Evolutionary conservation across 2,113 vertebrate species (phyloP), one percentile per base, ranked within the genome.

Genomic region (Xenus cinereus): DNA sequence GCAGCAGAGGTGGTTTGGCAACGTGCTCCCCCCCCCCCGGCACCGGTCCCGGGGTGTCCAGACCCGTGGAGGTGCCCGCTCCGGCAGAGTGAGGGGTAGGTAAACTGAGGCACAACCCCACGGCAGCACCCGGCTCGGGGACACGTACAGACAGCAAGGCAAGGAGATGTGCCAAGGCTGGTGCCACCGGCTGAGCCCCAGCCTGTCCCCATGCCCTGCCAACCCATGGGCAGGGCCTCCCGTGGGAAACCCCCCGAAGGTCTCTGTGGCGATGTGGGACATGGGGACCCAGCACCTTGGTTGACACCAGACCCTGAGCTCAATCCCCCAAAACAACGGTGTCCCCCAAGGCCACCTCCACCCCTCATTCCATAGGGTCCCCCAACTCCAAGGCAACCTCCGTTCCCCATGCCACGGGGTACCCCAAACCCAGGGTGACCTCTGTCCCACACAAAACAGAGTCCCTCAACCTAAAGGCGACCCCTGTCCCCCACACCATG

Each of bases 61-160:
- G 43, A 50, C 79, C 59, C 17, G n/a, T 0, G 5, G 56, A 24
- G 27, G 1, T 19, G 48, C 46, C 13, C 20, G 2, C n/a, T 33
- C 9, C 3, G 23, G 62, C 3, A 18, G 22, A 72, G 23, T 0
- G 0, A 32, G 0, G 18, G 0, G 3, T 3, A 27, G 90, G 96
- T n/a, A 95, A 97, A 97, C 84, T 60, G 90, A 96, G 90, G 95
- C 90, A 94, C 9, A 0, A 60, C 50, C 63, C 51, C 2, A 3
- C 0, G 0, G 0, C 62, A 45, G 67, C 56, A 33, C 59, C 35
- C 54, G 1, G 8, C 35, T 15, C 0, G 0, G 64, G 59, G 22
- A 77, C 19, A 41, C 4, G 5, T 3, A 32, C 48, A 14, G 60
- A 18, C 26, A 43, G 50, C 43, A 10, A 26, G 37, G 57, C 48